phyloP scores from a whole-genome alignment of 2,113 vertebrate genomes.

The Microcebus ravelobensis region DNA sequence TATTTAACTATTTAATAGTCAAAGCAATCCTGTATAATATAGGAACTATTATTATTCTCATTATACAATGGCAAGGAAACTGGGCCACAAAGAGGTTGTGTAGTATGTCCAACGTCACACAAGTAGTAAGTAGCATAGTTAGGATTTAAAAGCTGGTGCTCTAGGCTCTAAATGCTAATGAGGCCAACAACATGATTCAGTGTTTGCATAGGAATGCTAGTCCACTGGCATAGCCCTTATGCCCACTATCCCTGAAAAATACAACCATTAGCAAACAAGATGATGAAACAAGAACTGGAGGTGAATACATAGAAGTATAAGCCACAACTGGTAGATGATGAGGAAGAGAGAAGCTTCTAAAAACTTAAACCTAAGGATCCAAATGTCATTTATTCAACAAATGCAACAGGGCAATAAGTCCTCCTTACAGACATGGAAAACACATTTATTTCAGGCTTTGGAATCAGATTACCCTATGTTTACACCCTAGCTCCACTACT shows the following conservation, averaged over 20 bases:
- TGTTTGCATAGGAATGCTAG: not conserved
- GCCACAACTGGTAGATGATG: not conserved
- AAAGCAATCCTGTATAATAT: not conserved
- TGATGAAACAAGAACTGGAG: not conserved
- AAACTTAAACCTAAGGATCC: not conserved
- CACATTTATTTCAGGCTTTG: not conserved
- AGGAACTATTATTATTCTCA: not conserved
- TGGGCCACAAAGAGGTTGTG: not conserved
- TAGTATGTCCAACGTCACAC: not conserved
- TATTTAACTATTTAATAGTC: slow-evolving; percentile 8
- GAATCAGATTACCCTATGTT: not conserved
- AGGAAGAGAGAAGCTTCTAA: not conserved
- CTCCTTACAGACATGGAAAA: not conserved
- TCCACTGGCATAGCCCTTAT: too few species aligned
- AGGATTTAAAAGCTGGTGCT: not conserved
- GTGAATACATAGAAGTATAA: not conserved
- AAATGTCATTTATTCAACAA: slow-evolving; percentile 28
- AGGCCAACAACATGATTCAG: not conserved
- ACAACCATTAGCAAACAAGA: not conserved
- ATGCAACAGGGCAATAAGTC: not conserved
- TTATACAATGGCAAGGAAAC: not conserved
- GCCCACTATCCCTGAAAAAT: not conserved
- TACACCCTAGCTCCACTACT: not conserved
- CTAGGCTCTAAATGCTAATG: not conserved
- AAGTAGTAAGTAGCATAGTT: not conserved